These are phyloP conservation scores for Murina feae DNA, from an alignment of 2,113 vertebrate genomes.

Conservation along the genomic window DNA sequence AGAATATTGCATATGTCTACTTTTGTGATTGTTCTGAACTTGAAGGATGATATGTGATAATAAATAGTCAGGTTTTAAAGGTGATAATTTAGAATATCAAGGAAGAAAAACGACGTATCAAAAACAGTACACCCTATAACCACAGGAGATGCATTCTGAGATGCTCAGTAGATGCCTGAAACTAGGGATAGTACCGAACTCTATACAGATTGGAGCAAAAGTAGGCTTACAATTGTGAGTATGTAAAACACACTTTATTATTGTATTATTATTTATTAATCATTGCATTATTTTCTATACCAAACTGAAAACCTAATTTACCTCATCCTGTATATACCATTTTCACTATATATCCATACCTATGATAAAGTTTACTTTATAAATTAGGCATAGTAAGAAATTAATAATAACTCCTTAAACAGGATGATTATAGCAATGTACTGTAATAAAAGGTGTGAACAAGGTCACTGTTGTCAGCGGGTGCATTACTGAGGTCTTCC, in stretches of 20 bases:
- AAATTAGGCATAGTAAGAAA: not conserved
- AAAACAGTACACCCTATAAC: not conserved
- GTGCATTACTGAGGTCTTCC: not conserved
- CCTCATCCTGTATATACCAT: not conserved
- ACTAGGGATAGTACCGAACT: too few relatives aligned
- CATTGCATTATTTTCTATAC: not conserved
- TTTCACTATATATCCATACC: not conserved
- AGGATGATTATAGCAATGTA: not conserved
- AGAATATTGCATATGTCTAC: not conserved
- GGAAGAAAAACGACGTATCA: not conserved
- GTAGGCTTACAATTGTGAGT: not conserved
- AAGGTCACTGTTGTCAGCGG: not conserved
- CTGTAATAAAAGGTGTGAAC: not conserved
- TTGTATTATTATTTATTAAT: not conserved
- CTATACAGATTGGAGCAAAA: not conserved
- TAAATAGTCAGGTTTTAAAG: conserved; percentile 48
- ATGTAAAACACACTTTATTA: not conserved
- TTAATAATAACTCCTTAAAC: not conserved
- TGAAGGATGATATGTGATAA: conserved; percentile 20
- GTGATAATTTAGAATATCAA: conserved; percentile 43
- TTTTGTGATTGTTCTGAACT: conserved; percentile 8
- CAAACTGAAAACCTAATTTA: not conserved
- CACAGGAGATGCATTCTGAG: not conserved
- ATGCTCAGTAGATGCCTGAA: not conserved
- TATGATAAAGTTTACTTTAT: not conserved